Base-by-base conservation (phyloP, 2,888 invertebrate species). In the Oligia latruncula region DNA sequence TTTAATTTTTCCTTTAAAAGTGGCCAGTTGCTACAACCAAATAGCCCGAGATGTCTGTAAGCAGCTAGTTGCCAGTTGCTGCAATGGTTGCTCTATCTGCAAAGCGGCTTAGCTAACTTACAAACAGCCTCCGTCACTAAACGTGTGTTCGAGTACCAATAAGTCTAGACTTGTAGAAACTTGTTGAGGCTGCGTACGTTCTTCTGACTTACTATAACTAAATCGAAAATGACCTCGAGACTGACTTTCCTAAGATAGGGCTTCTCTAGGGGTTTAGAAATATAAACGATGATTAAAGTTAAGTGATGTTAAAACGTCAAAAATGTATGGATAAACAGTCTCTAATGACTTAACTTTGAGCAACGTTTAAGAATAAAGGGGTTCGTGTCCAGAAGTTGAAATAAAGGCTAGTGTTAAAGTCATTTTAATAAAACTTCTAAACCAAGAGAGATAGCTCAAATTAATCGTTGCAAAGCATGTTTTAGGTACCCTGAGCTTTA, bases 161-260 rank as follows among this genome's bases (percentile, higher is more conserved):
- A 67, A 40, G 74, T 76, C 71, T 72, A 71, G 85, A 86, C 87
- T 78, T 81, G 84, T 77, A 66, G 49, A 5, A 84, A 83, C 87
- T 83, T 86, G 84, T 78, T 87, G 60, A 67, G 66, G n/a, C 64
- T 74, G 40, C 65, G 8, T 43, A 55, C 49, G 52, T 52, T 77
- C 15, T 29, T 49, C 72, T n/a, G 43, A 68, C 65, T 55, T 49
- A 49, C 65, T 55, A 64, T 55, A 77, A 77, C 73, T 72, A 40
- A 75, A 66, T n/a, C n/a, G 71, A 66, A 65, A 65, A 55, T 68
- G 9, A 60, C 80, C 72, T 65, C 62, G 43, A 73, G 46, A 55
- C 46, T 35, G 29, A 46, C 20, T 65, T 62, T 46, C 29, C 17
- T 11, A 35, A 13, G 17, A 60, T 23, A 23, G 1, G 20, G 17